A percentile compares a stretch with the other conserved stretches of the same genome.
Conservation (phyloP, 2,797 vertebrate species). For the Eurystomus glaucurus region DNA sequence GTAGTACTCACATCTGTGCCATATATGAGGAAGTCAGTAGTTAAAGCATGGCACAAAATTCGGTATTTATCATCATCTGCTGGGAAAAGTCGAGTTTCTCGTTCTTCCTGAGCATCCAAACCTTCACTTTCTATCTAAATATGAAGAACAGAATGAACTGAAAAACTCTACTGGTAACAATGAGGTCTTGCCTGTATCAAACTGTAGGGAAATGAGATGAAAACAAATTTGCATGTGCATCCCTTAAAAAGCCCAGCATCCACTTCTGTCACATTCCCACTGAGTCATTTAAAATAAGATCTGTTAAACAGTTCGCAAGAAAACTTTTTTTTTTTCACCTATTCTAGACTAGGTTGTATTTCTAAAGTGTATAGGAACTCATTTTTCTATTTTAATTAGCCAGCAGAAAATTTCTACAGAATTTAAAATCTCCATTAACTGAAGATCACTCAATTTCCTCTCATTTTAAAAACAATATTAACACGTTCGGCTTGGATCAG, state of each 20-base stretch:
- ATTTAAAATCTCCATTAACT: not conserved
- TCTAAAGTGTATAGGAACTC: not conserved
- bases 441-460: not conserved
- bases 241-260: not conserved
- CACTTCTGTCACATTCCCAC: not conserved
- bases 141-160: not conserved
- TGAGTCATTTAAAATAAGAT: not conserved
- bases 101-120: slow-evolving; percentile 88
- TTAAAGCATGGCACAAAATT: slow-evolving; percentile 93
- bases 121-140: slow-evolving; percentile 92
- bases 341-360: not conserved
- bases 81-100: slow-evolving; percentile 95
- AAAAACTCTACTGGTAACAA: not conserved
- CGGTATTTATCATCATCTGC: slow-evolving; percentile 89
- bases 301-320: not conserved
- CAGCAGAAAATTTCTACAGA: not conserved
- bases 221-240: not conserved
- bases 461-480: not conserved
- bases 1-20: slow-evolving; percentile 92
- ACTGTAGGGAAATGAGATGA: not conserved
- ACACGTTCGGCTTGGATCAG: not conserved
- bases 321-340: not conserved
- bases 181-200: not conserved
- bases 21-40: slow-evolving; percentile 94
- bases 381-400: not conserved